Percentiles rank a stretch among this genome's conserved stretches.
Evolutionary conservation across 2,888 invertebrate genomes (phyloP).

Genomic region (Yponomeuta evonymella): DNA sequence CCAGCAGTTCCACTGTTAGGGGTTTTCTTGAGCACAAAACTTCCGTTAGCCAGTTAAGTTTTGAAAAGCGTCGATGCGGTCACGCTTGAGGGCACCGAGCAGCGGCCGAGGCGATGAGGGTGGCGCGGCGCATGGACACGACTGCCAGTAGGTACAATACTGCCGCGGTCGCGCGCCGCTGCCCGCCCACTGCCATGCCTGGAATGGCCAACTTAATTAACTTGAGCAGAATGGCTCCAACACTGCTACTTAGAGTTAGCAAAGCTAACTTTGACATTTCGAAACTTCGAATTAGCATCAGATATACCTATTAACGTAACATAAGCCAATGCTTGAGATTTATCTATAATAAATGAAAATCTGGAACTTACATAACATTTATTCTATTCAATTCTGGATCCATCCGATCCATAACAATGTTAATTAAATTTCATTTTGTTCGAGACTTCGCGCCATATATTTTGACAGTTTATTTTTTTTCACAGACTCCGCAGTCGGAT

Average conservation of each 20-base stretch:
- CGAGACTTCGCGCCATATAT: too few species aligned
- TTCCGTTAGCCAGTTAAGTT: neutral
- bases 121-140: neutral
- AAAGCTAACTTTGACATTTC: neutral
- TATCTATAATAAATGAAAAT: too few species aligned
- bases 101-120: neutral
- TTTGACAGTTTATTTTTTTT: too few species aligned
- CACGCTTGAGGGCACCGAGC: neutral
- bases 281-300: too few species aligned
- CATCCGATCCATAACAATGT: too few species aligned
- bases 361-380: too few species aligned
- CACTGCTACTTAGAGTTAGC: neutral
- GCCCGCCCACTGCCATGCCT: neutral
- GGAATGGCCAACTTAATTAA: neutral
- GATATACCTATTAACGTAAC: too few species aligned
- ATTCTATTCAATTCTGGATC: too few species aligned
- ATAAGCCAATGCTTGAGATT: too few species aligned
- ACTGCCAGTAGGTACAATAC: neutral
- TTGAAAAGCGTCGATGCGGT: neutral
- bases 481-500: too few species aligned
- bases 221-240: neutral
- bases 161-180: constrained; percentile 19
- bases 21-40: neutral
- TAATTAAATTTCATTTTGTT: too few species aligned
- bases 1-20: neutral